Evolutionary conservation across 2,888 invertebrate genomes (phyloP).

Genomic region (Drosophila neoperkinsi): DNA sequence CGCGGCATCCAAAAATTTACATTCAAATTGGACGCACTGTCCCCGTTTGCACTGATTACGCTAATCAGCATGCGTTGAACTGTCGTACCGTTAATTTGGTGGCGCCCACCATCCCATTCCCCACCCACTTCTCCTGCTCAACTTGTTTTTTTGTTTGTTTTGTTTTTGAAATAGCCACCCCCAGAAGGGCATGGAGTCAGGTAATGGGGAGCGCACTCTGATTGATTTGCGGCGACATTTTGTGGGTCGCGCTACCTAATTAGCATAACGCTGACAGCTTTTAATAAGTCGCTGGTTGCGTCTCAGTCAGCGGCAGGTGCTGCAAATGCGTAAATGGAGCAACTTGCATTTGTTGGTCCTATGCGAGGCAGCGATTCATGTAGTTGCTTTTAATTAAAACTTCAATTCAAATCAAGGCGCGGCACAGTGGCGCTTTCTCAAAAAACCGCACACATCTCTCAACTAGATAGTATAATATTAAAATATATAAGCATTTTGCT

Average conservation of each 20-base stretch:
- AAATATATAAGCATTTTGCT: neutral
- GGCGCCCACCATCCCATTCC: neutral
- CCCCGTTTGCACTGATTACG: constrained; percentile 60
- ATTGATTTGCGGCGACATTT: constrained; percentile 69
- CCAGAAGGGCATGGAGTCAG: neutral
- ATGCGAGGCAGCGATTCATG: constrained; percentile 23
- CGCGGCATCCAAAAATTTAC: constrained; percentile 57
- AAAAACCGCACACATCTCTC: neutral
- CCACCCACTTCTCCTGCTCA: neutral
- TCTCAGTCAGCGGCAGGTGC: constrained; percentile 47
- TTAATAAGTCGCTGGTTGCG: constrained; percentile 58
- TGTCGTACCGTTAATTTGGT: constrained; percentile 50
- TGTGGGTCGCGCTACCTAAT: constrained; percentile 52
- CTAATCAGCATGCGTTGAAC: constrained; percentile 56
- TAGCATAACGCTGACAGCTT: constrained; percentile 70
- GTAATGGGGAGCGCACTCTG: constrained; percentile 28
- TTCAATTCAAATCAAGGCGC: constrained; percentile 72
- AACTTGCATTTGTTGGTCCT: constrained; percentile 31
- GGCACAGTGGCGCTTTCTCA: neutral
- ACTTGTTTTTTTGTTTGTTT: constrained; percentile 1
- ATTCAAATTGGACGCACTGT: constrained; percentile 61
- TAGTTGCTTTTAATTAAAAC: constrained; percentile 82
- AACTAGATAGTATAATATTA: neutral
- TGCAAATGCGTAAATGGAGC: constrained; percentile 46
- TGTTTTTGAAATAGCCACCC: neutral